Conservation (phyloP, 2,888 invertebrate species). For the Drosophila merina region DNA sequence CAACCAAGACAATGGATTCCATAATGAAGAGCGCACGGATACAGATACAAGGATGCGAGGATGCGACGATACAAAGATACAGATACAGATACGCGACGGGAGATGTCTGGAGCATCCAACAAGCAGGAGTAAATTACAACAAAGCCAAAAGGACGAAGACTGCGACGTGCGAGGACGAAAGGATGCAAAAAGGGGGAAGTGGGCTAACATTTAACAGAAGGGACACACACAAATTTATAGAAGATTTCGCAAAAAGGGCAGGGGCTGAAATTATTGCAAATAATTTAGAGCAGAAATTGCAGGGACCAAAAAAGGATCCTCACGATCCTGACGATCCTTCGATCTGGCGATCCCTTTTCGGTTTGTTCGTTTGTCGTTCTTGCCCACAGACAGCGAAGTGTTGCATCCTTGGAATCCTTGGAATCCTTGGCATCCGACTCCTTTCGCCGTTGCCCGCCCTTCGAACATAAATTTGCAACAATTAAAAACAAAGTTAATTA, state of each 20-base stretch:
- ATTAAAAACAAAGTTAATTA: conserved; percentile 81
- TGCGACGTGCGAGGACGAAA: conserved; percentile 7
- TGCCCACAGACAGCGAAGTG: neutral
- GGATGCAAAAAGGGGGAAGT: conserved; percentile 34
- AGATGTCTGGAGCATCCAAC: conserved; percentile 53
- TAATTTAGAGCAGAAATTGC: conserved; percentile 80
- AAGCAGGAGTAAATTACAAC: conserved; percentile 75
- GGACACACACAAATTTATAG: conserved; percentile 8
- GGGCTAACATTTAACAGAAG: conserved; percentile 11
- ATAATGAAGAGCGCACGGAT: conserved; percentile 68
- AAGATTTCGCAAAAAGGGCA: conserved; percentile 47
- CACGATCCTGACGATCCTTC: conserved; percentile 39
- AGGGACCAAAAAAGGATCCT: conserved; percentile 45
- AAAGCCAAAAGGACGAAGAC: conserved; percentile 33
- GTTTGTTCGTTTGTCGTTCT: conserved; percentile 71
- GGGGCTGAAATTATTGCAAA: conserved; percentile 78
- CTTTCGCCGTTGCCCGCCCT: conserved; percentile 45
- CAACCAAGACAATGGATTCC: conserved; percentile 65
- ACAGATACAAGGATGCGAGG: conserved; percentile 23
- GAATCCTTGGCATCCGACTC: conserved; percentile 4
- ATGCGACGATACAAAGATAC: conserved; percentile 29
- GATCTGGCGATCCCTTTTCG: conserved; percentile 39
- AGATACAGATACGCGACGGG: conserved; percentile 39
- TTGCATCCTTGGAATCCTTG: conserved; percentile 3
- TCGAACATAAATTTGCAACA: conserved; percentile 77